These are phyloP conservation scores for Eulemur macaco DNA, from an alignment of 2,113 vertebrate species.

Conservation along the genomic window DNA sequence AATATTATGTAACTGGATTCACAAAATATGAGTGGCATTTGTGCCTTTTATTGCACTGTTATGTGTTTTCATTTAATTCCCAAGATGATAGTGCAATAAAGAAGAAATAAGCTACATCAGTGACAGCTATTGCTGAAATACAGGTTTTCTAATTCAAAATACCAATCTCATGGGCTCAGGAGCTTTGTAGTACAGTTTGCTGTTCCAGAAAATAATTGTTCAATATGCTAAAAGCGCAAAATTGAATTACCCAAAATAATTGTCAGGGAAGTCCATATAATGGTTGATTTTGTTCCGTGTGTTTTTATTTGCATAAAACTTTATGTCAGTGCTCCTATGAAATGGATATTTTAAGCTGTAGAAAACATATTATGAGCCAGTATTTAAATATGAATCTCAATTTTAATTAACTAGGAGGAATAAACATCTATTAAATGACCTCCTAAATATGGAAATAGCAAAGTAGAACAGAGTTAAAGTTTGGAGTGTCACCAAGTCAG, in stretches of 20 bases:
- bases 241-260: conserved; percentile 46
- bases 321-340: conserved; percentile 57
- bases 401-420: conserved; percentile 66
- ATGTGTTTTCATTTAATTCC: conserved; percentile 44
- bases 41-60: neutral
- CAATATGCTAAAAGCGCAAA: conserved; percentile 19
- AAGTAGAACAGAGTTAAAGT: neutral
- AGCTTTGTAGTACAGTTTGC: neutral
- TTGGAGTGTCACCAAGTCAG: neutral
- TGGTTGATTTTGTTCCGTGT: neutral
- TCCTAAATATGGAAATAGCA: neutral
- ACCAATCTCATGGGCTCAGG: neutral
- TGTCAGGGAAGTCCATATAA: neutral
- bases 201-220: conserved; percentile 41
- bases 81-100: neutral
- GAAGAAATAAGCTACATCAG: neutral
- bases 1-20: neutral
- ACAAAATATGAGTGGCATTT: neutral
- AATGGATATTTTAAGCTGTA: conserved; percentile 46
- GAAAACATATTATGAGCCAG: conserved; percentile 69
- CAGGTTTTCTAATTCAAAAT: conserved; percentile 38
- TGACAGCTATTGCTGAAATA: conserved; percentile 22
- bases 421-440: neutral
- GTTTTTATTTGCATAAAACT: conserved; percentile 42
- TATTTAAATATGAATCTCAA: conserved; percentile 70